A percentile compares a stretch with the other conserved stretches of the same genome.
phyloP scores from a whole-genome alignment of 2,888 invertebrate genomes.

The Phyto melanocephala region DNA sequence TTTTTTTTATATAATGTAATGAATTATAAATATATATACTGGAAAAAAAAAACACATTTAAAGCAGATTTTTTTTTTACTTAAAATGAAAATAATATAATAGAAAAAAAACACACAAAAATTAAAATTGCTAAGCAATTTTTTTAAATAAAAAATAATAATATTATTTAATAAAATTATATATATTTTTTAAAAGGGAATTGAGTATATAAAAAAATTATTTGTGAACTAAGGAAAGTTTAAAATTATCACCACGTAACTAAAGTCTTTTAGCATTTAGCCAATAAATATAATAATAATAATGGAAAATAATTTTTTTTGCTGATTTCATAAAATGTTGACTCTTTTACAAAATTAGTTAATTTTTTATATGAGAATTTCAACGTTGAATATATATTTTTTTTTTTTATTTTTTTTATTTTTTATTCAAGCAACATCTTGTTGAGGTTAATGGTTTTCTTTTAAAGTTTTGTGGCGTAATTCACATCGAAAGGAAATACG shows the following conservation, averaged over 20 bases:
- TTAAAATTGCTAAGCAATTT: conserved; percentile 41
- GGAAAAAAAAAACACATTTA: conserved; percentile 33
- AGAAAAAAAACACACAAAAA: not conserved
- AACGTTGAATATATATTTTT: conserved; percentile 50
- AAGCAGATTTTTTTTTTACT: conserved; percentile 42
- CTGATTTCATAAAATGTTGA: not conserved
- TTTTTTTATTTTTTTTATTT: not conserved
- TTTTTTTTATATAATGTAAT: not conserved
- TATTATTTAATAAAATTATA: not conserved
- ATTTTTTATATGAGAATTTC: conserved; percentile 15
- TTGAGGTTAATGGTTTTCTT: conserved; percentile 28
- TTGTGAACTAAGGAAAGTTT: conserved; percentile 16
- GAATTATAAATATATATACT: conserved; percentile 29
- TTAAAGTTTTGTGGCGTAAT: conserved; percentile 27
- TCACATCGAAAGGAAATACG: not conserved
- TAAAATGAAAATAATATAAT: conserved; percentile 13
- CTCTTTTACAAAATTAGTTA: not conserved
- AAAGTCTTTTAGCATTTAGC: not conserved
- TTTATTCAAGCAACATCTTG: conserved; percentile 58
- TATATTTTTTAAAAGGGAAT: not conserved
- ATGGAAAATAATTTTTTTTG: not conserved
- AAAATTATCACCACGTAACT: conserved; percentile 13
- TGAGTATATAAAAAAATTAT: not conserved
- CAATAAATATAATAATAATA: not conserved
- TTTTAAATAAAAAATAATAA: not conserved